Evolutionary conservation across 2,888 invertebrate genomes (phyloP), one percentile per base, ranked within the genome.

Genomic region (Ormyrus pomaceus): DNA sequence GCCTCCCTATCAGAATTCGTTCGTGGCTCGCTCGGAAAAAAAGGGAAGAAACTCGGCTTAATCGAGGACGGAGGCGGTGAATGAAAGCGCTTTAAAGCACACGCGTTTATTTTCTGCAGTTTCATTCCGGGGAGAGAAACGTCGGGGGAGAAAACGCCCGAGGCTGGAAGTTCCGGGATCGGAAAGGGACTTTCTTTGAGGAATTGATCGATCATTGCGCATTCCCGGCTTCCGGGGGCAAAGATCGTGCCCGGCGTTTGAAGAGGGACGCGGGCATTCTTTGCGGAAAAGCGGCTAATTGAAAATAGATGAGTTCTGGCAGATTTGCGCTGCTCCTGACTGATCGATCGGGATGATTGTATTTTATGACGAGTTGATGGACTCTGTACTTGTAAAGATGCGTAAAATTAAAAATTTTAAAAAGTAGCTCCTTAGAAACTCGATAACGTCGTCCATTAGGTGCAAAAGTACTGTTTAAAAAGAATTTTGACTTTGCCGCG

Each of bases 191-290:
- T 65, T 51, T n/a, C 46, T 68, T 68, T 53, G 68, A 61, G 51
- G 68, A 68, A 76, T 46, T 76, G 75, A 76, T 68, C 75, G 61
- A 76, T 68, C 66, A 76, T 75, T 34, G 51, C 50, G 72, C 53
- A 50, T 61, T 59, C 71, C 6, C 34, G 11, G 8, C 48, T 55
- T 65, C 19, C 56, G 48, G 13, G 11, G n/a, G 13, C 8, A 19
- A 45, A 61, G 34, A 34, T 34, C 34, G 34, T 34, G 34, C 34
- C 34, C 34, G 34, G 34, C 34, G 34, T 34, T 34, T 34, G 34
- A 34, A 34, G 34, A 34, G 34, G 34, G 34, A 34, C 34, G 34
- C 34, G 34, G 34, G 34, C 34, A 34, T 34, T 34, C 34, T 34
- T 34, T 34, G 34, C 34, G 34, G 34, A 34, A 34, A 59, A 19